phyloP scores from a whole-genome alignment of 2,888 invertebrate genomes.

The Megastigmus dorsalis region DNA sequence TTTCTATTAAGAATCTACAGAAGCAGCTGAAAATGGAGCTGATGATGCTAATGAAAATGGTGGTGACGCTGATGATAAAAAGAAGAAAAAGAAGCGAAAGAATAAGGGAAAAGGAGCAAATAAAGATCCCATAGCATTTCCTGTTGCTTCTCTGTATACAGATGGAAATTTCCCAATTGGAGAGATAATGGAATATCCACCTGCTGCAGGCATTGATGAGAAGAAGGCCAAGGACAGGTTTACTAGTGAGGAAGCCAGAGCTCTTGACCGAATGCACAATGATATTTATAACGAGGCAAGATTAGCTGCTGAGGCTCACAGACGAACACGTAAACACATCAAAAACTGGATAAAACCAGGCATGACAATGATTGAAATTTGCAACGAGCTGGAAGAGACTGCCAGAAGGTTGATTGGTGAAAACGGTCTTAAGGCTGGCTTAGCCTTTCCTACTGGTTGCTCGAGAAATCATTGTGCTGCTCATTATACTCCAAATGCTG shows the following conservation, averaged over 20 bases:
- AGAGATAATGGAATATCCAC: conserved; percentile 89
- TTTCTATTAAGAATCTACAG: conserved; percentile 55
- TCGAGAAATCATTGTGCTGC: conserved; percentile 99
- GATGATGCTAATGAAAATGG: conserved; percentile 80
- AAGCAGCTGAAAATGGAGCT: conserved; percentile 74
- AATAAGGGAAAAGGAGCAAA: conserved; percentile 73
- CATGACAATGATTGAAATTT: conserved; percentile 99
- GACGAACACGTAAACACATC: conserved; percentile 94
- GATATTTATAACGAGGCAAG: conserved; percentile 96
- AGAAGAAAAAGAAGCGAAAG: conserved; percentile 79
- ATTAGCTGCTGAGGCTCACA: conserved; percentile 97
- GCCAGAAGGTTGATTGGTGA: conserved; percentile 95
- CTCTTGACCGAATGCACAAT: conserved; percentile 91
- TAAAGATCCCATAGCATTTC: conserved; percentile 87
- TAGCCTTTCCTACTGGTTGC: conserved; percentile 98
- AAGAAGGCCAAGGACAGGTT: conserved; percentile 91
- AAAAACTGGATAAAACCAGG: conserved; percentile 95
- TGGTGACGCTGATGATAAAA: conserved; percentile 80
- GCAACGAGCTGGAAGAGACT: conserved; percentile 95
- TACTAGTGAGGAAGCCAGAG: conserved; percentile 90
- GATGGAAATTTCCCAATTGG: conserved; percentile 92
- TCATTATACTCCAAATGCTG: conserved; percentile 99
- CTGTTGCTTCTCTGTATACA: conserved; percentile 89
- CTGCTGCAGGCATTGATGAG: conserved; percentile 83
- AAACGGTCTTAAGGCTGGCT: conserved; percentile 94